Conservation (phyloP, 2,888 invertebrate genomes). For the Drosophila helvetica region DNA sequence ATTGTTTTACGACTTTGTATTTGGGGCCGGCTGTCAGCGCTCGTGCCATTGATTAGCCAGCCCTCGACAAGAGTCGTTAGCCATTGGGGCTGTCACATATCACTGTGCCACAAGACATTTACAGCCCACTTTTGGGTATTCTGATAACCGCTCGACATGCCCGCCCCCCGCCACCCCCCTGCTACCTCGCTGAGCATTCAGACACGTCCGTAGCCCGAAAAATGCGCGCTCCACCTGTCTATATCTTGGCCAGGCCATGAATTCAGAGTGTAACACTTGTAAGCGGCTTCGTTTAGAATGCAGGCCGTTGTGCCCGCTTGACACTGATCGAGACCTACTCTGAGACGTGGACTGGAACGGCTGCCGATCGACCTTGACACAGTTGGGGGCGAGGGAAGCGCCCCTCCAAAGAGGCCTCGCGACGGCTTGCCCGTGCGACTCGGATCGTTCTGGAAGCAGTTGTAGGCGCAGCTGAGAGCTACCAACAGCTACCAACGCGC, state of each 20-base stretch:
- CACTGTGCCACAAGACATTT: constrained; percentile 11
- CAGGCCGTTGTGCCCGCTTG: constrained; percentile 23
- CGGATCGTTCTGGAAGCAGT: constrained; percentile 23
- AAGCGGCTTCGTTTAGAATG: constrained; percentile 35
- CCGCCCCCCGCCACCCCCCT: too few species aligned
- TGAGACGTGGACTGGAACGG: neutral
- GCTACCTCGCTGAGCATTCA: constrained; percentile 19
- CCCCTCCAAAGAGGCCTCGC: constrained; percentile 4
- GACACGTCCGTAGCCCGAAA: constrained; percentile 48
- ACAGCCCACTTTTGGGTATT: constrained; percentile 34
- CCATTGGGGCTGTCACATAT: constrained; percentile 18
- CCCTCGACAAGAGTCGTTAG: constrained; percentile 20
- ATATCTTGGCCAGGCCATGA: constrained; percentile 6
- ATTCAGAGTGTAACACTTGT: constrained; percentile 17
- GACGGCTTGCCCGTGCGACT: neutral
- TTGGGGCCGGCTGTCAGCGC: constrained; percentile 24
- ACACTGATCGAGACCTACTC: constrained; percentile 21
- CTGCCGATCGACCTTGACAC: constrained; percentile 52
- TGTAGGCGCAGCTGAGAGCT: constrained; percentile 5
- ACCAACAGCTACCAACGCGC: neutral
- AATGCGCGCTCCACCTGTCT: constrained; percentile 7
- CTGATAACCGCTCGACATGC: constrained; percentile 40
- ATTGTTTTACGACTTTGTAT: constrained; percentile 12
- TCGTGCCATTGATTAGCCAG: constrained; percentile 65
- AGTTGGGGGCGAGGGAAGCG: constrained; percentile 17